Percentiles rank a stretch among this genome's conserved stretches.
Evolutionary conservation across 2,113 vertebrate species (phyloP).

Genomic region (Talpa occidentalis): DNA sequence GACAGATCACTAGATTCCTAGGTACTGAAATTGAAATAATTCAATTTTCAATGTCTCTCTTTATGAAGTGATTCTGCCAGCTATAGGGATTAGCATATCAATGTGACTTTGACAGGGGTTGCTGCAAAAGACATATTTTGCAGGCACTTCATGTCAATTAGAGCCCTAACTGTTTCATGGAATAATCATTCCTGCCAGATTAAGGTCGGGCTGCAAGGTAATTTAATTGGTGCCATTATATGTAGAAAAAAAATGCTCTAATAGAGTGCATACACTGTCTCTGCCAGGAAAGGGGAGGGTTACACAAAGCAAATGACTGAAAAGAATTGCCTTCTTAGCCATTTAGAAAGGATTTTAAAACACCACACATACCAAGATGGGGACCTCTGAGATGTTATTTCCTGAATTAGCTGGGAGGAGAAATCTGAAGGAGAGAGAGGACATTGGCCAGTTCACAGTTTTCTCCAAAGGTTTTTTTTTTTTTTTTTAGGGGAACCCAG

Average conservation of each 20-base stretch:
- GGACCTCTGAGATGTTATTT: constrained; percentile 80
- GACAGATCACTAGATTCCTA: constrained; percentile 91
- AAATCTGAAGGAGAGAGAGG: constrained; percentile 69
- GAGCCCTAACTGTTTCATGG: constrained; percentile 90
- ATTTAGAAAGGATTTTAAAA: constrained; percentile 80
- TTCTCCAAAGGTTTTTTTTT: constrained; percentile 63
- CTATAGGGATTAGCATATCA: constrained; percentile 93
- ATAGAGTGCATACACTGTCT: constrained; percentile 87
- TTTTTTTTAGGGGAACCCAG: constrained; percentile 28
- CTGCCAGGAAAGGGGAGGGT: constrained; percentile 85
- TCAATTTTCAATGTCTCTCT: constrained; percentile 91
- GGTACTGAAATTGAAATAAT: constrained; percentile 92
- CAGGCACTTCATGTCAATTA: constrained; percentile 93
- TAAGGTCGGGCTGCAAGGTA: constrained; percentile 91
- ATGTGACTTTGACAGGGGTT: constrained; percentile 91
- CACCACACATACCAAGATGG: constrained; percentile 67
- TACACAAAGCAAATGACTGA: constrained; percentile 78
- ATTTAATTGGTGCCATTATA: constrained; percentile 93
- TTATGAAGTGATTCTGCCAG: constrained; percentile 91
- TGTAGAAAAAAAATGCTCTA: constrained; percentile 87
- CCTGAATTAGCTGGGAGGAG: constrained; percentile 70
- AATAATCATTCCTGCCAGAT: constrained; percentile 93
- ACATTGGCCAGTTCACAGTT: constrained; percentile 62
- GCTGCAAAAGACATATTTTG: constrained; percentile 92
- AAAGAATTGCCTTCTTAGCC: constrained; percentile 83